Evolutionary conservation across 2,888 invertebrate species (phyloP).

Genomic region (Alloscopus bannaensis): DNA sequence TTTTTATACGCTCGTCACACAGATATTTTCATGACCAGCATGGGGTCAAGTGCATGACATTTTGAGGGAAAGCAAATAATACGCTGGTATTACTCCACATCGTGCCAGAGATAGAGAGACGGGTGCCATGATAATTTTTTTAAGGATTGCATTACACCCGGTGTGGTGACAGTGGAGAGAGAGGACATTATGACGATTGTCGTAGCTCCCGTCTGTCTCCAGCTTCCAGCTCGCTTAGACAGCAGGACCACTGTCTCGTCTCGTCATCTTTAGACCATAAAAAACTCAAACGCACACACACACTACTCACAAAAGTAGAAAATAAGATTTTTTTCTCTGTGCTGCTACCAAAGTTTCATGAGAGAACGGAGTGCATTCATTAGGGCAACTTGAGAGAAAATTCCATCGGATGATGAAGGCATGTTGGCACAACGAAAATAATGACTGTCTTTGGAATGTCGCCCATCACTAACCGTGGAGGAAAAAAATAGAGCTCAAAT

Average conservation of each 20-base stretch:
- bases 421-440: constrained; percentile 54
- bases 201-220: constrained; percentile 60
- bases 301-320: constrained; percentile 2
- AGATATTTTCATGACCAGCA: constrained; percentile 69
- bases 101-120: background rate
- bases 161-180: background rate
- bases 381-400: constrained; percentile 9
- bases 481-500: too few species aligned
- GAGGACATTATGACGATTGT: constrained; percentile 40
- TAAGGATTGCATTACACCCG: too few species aligned
- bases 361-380: constrained; percentile 46
- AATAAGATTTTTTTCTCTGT: constrained; percentile 31
- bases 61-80: constrained; percentile 15
- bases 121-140: background rate
- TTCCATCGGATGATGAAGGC: constrained; percentile 44
- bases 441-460: constrained; percentile 62
- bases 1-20: too few species aligned
- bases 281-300: background rate
- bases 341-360: constrained; percentile 36
- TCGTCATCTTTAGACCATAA: constrained; percentile 8
- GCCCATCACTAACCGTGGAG: constrained; percentile 42
- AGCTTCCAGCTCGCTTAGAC: constrained; percentile 64
- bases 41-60: constrained; percentile 71
- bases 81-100: too few species aligned
- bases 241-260: constrained; percentile 43